Conservation (phyloP, 1,140 invertebrate species). For the Araneus ventricosus region DNA sequence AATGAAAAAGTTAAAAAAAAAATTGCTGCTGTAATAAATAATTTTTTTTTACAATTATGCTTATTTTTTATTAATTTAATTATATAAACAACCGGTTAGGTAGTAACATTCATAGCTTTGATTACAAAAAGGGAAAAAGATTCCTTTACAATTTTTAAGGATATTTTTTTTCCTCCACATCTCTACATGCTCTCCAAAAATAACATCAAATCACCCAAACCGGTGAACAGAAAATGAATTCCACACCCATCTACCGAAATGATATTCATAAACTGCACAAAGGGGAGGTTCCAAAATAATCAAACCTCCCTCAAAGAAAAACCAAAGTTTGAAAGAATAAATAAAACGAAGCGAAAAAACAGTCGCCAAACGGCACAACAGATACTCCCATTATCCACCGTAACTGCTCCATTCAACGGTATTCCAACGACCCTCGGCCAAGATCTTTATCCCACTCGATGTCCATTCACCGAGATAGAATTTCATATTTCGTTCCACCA, state of each 20-base stretch:
- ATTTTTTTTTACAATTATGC: too few relatives aligned
- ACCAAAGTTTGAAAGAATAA: not conserved
- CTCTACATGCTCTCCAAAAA: not conserved
- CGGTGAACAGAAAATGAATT: constrained; percentile 4
- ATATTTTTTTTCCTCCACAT: not conserved
- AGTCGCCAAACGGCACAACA: not conserved
- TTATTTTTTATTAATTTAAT: too few relatives aligned
- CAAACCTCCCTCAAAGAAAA: not conserved
- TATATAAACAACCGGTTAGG: too few relatives aligned
- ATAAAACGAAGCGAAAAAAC: not conserved
- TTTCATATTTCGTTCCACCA: constrained; percentile 55
- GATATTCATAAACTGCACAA: constrained; percentile 28
- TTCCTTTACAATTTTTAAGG: not conserved
- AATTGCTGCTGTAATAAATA: too few relatives aligned
- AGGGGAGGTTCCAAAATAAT: not conserved
- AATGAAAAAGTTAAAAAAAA: too few relatives aligned
- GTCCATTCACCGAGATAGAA: constrained; percentile 62
- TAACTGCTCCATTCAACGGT: constrained; percentile 51
- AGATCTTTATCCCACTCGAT: constrained; percentile 63
- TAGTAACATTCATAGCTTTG: too few relatives aligned
- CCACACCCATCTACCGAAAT: not conserved
- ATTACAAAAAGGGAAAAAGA: too few relatives aligned
- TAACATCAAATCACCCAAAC: not conserved
- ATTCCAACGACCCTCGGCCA: constrained; percentile 16
- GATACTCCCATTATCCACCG: constrained; percentile 25